Conservation (phyloP, 1,140 invertebrate genomes). For the Rhagoletis pomonella region DNA sequence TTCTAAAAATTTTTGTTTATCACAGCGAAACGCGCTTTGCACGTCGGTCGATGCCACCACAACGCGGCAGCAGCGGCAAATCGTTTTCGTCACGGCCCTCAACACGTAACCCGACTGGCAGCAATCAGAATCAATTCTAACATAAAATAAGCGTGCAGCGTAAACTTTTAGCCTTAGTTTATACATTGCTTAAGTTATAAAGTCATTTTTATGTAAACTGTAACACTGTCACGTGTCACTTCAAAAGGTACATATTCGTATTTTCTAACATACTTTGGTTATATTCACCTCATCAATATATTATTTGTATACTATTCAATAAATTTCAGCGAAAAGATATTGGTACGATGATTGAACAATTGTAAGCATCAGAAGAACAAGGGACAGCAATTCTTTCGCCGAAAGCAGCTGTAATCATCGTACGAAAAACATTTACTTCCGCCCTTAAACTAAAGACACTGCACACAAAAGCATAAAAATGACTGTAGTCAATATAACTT, state of each 20-base stretch:
- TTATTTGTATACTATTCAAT: no score
- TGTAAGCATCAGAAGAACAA: background rate
- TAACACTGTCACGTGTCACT: slow-evolving; percentile 13
- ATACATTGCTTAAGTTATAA: slow-evolving; percentile 75
- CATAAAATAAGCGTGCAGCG: slow-evolving; percentile 75
- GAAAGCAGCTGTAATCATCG: background rate
- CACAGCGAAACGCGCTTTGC: slow-evolving; percentile 78
- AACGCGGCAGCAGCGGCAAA: slow-evolving; percentile 72
- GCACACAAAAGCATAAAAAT: background rate
- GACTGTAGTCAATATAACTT: slow-evolving; percentile 25
- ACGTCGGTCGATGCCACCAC: slow-evolving; percentile 73
- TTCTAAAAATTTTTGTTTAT: slow-evolving; percentile 8
- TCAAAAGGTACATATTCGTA: no score
- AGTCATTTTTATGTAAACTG: slow-evolving; percentile 55
- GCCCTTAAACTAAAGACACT: slow-evolving; percentile 19
- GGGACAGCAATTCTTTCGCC: background rate
- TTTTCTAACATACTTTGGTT: no score
- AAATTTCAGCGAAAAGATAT: background rate
- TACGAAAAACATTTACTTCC: slow-evolving; percentile 5
- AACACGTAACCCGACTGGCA: slow-evolving; percentile 70
- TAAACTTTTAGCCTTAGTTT: slow-evolving; percentile 74
- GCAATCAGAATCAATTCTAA: slow-evolving; percentile 74
- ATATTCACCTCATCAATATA: no score
- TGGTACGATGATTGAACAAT: background rate
- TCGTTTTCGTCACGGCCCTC: slow-evolving; percentile 71